These are phyloP conservation scores for Paralvinella palmiformis DNA, from an alignment of 1,140 invertebrate species.

Conservation along the genomic window DNA sequence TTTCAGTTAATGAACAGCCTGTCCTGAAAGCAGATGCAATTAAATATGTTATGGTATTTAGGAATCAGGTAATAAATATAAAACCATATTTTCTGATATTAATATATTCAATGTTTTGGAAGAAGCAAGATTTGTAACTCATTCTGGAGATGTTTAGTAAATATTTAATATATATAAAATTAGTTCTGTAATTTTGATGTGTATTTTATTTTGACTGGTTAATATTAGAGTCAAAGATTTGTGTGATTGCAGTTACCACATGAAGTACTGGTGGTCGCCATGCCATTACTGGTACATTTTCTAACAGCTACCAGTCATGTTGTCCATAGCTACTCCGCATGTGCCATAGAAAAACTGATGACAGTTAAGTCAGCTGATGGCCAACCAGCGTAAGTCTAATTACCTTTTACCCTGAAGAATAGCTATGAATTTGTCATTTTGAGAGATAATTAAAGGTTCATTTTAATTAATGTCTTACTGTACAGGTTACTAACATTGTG, in stretches of 20 bases:
- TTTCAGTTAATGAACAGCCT: constrained; percentile 75
- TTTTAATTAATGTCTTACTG: no score
- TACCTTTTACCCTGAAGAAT: no score
- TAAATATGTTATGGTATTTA: constrained; percentile 93
- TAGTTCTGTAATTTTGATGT: no score
- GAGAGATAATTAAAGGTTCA: no score
- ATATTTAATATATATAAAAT: no score
- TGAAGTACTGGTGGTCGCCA: constrained; percentile 60
- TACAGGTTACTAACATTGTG: no score
- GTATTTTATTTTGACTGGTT: no score
- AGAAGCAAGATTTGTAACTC: no score
- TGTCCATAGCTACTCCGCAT: constrained; percentile 90
- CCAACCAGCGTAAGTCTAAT: constrained; percentile 33
- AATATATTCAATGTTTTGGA: no score
- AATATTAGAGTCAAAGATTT: not conserved
- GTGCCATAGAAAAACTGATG: constrained; percentile 82
- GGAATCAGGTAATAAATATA: constrained; percentile 70
- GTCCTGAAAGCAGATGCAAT: constrained; percentile 92
- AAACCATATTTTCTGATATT: no score
- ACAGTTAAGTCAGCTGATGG: constrained; percentile 59
- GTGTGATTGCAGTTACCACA: constrained; percentile 59
- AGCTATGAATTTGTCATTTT: no score
- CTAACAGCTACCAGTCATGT: constrained; percentile 67
- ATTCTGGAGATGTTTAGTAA: no score
- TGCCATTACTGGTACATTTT: constrained; percentile 75